Evolutionary conservation across 2,888 invertebrate genomes (phyloP).

Genomic region (Cosmia trapezina): DNA sequence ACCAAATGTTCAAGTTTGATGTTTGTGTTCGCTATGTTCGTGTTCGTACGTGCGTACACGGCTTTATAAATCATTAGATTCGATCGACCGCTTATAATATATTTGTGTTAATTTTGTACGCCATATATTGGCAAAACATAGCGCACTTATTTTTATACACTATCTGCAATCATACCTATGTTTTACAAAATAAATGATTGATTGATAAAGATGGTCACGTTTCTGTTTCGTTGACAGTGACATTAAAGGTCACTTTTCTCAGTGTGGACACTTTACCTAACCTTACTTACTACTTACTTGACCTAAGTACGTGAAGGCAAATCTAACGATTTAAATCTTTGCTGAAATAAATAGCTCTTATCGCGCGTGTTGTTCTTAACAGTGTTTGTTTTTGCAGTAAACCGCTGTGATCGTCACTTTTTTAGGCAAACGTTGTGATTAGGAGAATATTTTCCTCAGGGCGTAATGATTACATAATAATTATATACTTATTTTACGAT

Average conservation of each 20-base stretch:
- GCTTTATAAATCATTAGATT: background rate
- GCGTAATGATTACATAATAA: background rate
- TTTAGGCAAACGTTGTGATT: background rate
- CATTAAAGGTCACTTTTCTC: background rate
- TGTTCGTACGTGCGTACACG: too few relatives aligned
- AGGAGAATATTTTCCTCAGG: background rate
- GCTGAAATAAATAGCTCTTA: background rate
- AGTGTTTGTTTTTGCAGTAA: background rate
- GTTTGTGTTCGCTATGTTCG: too few relatives aligned
- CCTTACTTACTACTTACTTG: too few relatives aligned
- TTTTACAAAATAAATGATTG: too few relatives aligned
- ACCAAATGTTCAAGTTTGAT: too few relatives aligned
- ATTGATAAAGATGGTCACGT: background rate
- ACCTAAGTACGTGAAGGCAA: background rate
- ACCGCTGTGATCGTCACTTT: background rate
- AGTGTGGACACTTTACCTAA: background rate
- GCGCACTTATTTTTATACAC: too few relatives aligned
- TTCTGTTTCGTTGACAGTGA: background rate
- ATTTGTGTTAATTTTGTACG: too few relatives aligned
- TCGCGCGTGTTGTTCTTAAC: background rate
- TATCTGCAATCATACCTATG: too few relatives aligned
- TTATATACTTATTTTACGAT: background rate
- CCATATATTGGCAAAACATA: too few relatives aligned
- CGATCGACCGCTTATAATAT: too few relatives aligned
- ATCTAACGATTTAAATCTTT: background rate